Base-by-base conservation (phyloP, 2,888 invertebrate genomes). In the Phragmatobia fuliginosa region DNA sequence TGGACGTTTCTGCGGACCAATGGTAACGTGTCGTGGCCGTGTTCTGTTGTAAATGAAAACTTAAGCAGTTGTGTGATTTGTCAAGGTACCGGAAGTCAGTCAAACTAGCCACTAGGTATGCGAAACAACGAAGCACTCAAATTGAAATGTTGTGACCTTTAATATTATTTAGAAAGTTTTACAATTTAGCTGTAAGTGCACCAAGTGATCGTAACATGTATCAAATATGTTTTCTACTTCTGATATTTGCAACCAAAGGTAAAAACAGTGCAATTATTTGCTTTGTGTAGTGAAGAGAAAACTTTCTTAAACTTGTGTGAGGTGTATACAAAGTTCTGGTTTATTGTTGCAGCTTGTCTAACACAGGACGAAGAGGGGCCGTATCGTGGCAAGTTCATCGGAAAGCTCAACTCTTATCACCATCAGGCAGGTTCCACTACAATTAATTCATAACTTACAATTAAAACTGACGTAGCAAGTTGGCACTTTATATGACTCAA, bases 381-480 rank as follows among this genome's bases (percentile, higher is more conserved):
- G 8, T 98, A 98, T 87, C 96, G 95, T 72, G 98, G 98, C 64
- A 97, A 97, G 91, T 96, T 96, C 81, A 94, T 99, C 70, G 98
- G 98, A 10, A 97, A 97, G 91, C 92, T 99, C 61, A 98, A 98
- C 91, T 97, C 98, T 0, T 98, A 98, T 88, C 98, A 98, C 90
- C 98, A 99, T 89, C 98, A 96, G 93, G 96, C 96, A 84, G 10
- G 61, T 28, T 11, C 4, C 7, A 33, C n/a, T 16, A 21, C 0
- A 18, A 18, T 31, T 10, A 10, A 18, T 31, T 28, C 1, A 61
- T 38, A 31, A 11, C 4, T 36, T 28, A 61, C 25, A 36, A 25
- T 31, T 41, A 0, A 0, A 41, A 31, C 21, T 31, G 10, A 38
- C 18, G 4, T 38, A 18, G 25, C 25, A 62, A 28, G 8, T 62